Evolutionary conservation across 2,113 vertebrate species (phyloP).

Genomic region (Aegypius monachus): DNA sequence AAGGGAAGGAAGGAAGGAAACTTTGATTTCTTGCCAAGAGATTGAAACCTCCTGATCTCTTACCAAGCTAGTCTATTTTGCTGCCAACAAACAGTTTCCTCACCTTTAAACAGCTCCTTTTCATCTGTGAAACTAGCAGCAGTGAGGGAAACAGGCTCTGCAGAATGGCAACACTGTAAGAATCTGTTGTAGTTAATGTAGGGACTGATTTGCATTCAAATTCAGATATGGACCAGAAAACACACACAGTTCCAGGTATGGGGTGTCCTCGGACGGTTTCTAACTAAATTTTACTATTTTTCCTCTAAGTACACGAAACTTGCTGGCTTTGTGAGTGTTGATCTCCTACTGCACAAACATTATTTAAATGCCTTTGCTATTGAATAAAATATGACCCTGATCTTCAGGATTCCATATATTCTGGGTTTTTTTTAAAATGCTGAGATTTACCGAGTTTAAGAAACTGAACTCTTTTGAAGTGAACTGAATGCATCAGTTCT

Average conservation of each 20-base stretch:
- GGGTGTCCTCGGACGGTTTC: neutral
- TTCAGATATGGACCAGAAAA: neutral
- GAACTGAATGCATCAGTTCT: neutral
- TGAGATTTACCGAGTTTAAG: neutral
- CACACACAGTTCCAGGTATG: neutral
- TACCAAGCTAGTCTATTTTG: conserved; percentile 5
- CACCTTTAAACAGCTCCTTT: conserved; percentile 16
- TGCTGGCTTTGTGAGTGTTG: neutral
- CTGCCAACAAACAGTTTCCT: conserved; percentile 7
- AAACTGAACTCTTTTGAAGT: neutral
- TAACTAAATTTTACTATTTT: neutral
- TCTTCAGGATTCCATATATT: neutral
- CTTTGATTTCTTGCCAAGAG: conserved; percentile 21
- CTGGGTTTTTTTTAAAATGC: neutral
- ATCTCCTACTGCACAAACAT: neutral
- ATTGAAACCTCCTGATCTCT: neutral
- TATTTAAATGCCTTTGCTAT: neutral
- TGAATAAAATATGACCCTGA: neutral
- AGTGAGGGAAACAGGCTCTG: neutral
- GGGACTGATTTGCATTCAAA: neutral
- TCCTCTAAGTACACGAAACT: neutral
- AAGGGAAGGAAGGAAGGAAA: conserved; percentile 50
- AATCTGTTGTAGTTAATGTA: neutral
- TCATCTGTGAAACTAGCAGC: neutral
- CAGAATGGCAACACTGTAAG: neutral